Percentiles rank a stretch among this genome's conserved stretches.
Conservation (phyloP, 2,113 vertebrate species). For the Corythaixoides concolor region DNA sequence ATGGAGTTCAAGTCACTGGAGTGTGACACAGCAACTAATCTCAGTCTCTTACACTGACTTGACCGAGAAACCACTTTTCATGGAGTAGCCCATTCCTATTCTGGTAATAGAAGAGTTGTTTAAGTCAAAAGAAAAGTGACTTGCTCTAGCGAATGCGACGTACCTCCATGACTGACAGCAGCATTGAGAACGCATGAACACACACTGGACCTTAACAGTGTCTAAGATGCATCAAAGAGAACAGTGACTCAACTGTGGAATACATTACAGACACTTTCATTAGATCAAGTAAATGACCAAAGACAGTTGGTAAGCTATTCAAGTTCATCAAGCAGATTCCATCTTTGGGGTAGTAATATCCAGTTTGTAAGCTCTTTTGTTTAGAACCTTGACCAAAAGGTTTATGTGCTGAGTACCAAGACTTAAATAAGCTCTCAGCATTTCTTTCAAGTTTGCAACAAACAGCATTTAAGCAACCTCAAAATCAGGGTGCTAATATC, state of each 20-base stretch:
- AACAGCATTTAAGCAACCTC: background rate
- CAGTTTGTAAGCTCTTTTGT: background rate
- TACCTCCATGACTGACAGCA: background rate
- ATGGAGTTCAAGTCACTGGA: background rate
- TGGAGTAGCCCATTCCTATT: background rate
- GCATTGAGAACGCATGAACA: background rate
- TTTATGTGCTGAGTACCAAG: background rate
- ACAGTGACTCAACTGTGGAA: background rate
- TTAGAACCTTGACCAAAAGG: background rate
- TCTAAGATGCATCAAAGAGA: background rate
- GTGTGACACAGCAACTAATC: background rate
- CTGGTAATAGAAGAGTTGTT: background rate
- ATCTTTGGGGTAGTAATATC: background rate
- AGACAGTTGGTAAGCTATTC: background rate
- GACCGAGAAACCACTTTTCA: background rate
- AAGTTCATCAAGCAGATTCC: background rate
- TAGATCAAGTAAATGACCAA: background rate
- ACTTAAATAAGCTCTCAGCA: background rate
- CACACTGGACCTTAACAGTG: background rate
- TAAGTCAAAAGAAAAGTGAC: background rate
- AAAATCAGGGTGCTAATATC: background rate
- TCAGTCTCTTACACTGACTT: background rate
- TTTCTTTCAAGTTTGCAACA: background rate
- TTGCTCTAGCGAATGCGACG: background rate
- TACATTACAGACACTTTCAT: background rate